These are phyloP conservation scores for Sciurus vulgaris DNA, from an alignment of 2,797 vertebrate genomes.

Conservation along the genomic window DNA sequence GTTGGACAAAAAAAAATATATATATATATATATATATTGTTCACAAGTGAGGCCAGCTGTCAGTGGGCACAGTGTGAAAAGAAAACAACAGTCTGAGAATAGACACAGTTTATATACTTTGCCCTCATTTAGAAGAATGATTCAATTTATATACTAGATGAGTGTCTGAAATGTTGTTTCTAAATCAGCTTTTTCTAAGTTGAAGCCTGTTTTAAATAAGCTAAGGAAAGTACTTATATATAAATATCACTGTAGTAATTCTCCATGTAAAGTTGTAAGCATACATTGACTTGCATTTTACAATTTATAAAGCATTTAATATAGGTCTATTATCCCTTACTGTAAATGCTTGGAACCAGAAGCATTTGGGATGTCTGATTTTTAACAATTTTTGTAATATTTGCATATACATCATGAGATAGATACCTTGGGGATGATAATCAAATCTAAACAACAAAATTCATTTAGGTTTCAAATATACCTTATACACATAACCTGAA, in stretches of 20 bases:
- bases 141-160: constrained; percentile 41
- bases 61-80: constrained; percentile 70
- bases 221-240: constrained; percentile 51
- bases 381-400: neutral
- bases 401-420: neutral
- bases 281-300: constrained; percentile 43
- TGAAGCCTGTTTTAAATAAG: constrained; percentile 54
- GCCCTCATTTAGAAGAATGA: constrained; percentile 65
- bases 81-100: constrained; percentile 51
- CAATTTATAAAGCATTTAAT: neutral
- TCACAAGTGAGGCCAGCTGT: constrained; percentile 57
- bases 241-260: constrained; percentile 68
- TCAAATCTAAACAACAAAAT: neutral
- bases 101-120: constrained; percentile 36
- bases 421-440: neutral
- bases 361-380: neutral
- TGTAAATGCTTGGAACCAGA: neutral
- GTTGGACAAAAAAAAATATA: neutral
- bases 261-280: neutral
- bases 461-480: neutral
- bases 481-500: neutral
- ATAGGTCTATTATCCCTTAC: neutral
- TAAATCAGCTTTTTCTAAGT: constrained; percentile 64
- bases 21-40: too few relatives aligned
- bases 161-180: constrained; percentile 64